Evolutionary conservation across 2,113 vertebrate species (phyloP).

Genomic region (Oryzias javanicus): DNA sequence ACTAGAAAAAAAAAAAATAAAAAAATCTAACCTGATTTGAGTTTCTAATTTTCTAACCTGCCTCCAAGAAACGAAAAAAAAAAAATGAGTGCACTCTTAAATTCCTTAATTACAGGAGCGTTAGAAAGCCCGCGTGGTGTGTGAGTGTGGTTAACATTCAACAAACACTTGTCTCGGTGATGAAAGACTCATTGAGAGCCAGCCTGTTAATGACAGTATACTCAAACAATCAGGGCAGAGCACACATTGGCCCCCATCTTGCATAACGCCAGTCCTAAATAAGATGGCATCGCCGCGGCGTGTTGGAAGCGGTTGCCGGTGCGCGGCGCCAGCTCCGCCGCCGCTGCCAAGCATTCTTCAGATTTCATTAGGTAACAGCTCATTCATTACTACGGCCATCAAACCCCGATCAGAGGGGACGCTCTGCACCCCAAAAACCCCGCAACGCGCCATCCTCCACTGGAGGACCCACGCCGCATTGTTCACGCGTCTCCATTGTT

Average conservation of each 20-base stretch:
- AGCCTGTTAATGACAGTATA: constrained; percentile 56
- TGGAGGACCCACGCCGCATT: too few species aligned
- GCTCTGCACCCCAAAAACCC: neutral
- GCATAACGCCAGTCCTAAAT: constrained; percentile 54
- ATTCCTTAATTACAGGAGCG: neutral
- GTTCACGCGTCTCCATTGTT: too few species aligned
- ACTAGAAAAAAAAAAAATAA: neutral
- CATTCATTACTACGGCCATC: constrained; percentile 70
- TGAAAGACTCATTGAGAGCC: constrained; percentile 21
- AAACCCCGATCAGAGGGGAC: constrained; percentile 53
- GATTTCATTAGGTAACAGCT: constrained; percentile 75
- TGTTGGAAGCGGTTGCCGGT: constrained; percentile 52
- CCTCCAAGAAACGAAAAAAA: neutral
- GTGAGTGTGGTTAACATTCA: constrained; percentile 23
- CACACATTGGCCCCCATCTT: constrained; percentile 53
- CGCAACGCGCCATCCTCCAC: too few species aligned
- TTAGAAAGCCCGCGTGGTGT: constrained; percentile 26
- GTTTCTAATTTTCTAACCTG: constrained; percentile 4
- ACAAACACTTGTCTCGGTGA: constrained; percentile 40
- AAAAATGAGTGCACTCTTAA: neutral
- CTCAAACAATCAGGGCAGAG: constrained; percentile 59
- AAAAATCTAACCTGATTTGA: neutral
- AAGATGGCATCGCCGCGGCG: constrained; percentile 53
- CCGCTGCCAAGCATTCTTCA: constrained; percentile 71
- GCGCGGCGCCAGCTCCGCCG: constrained; percentile 49